Conservation (phyloP, 2,113 vertebrate species). For the Esox niger region DNA sequence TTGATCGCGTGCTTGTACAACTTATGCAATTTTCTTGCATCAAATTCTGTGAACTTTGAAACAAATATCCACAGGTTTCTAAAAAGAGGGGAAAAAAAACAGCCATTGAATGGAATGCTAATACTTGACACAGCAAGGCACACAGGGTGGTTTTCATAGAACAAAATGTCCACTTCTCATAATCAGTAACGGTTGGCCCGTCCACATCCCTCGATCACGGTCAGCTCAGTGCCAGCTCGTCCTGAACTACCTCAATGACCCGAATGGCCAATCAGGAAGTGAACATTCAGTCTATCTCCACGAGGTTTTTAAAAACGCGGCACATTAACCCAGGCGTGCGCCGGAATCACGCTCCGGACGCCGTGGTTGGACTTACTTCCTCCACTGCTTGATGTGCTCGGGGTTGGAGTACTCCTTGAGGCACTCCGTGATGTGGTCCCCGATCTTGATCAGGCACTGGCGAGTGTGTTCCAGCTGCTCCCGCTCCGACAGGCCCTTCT, state of each 20-base stretch:
- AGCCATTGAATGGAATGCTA: neutral
- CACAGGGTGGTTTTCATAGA: neutral
- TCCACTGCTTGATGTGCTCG: conserved; percentile 96
- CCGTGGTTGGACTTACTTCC: no score
- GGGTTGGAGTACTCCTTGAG: conserved; percentile 94
- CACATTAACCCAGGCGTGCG: no score
- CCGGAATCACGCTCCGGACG: no score
- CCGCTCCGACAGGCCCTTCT: conserved; percentile 96
- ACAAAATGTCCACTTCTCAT: neutral
- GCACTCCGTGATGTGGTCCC: conserved; percentile 98
- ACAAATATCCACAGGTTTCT: conserved; percentile 99
- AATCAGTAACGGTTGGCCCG: no score
- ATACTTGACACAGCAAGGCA: no score
- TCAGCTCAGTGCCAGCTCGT: no score
- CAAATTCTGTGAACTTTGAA: conserved; percentile 98
- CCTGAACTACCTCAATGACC: no score
- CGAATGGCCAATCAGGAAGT: no score
- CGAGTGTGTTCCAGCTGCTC: conserved; percentile 96
- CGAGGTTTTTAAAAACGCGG: no score
- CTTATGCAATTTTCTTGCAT: conserved; percentile 96
- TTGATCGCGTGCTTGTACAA: conserved; percentile 98
- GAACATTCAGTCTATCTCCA: no score
- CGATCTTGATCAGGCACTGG: conserved; percentile 97
- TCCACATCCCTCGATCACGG: no score
- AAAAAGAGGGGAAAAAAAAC: conserved; percentile 26